These are phyloP conservation scores for Colletes latitarsis DNA, from an alignment of 1,140 invertebrate genomes.

Conservation along the genomic window DNA sequence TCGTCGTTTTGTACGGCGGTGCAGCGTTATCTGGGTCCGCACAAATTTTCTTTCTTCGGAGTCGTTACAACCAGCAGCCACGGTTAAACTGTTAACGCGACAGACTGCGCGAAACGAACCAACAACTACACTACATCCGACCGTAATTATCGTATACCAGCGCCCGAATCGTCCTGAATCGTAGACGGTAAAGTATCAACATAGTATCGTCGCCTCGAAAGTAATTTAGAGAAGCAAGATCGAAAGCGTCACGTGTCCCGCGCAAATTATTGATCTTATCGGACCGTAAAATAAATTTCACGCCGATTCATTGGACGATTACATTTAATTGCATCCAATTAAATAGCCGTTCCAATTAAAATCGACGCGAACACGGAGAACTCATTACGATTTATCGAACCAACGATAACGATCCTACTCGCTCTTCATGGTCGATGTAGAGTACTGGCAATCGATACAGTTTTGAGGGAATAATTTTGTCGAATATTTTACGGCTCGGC, in stretches of 20 bases:
- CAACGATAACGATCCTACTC: constrained; percentile 29
- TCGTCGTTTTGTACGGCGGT: constrained; percentile 32
- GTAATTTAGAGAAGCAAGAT: not conserved
- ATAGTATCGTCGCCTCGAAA: not conserved
- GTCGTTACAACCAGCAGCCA: not conserved
- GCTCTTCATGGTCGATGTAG: not conserved
- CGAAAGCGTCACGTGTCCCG: constrained; percentile 8
- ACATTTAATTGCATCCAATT: constrained; percentile 68
- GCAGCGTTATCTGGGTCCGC: constrained; percentile 23
- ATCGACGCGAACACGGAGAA: constrained; percentile 37
- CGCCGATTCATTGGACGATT: constrained; percentile 60
- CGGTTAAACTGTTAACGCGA: constrained; percentile 12
- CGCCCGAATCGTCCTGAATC: not conserved
- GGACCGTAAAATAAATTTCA: constrained; percentile 61
- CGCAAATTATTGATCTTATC: constrained; percentile 54
- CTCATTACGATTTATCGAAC: constrained; percentile 56
- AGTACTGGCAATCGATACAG: not conserved
- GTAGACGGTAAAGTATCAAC: constrained; percentile 10
- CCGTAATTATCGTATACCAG: not conserved
- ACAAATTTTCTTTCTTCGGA: constrained; percentile 46
- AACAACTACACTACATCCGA: not conserved
- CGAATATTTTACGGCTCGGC: too few species aligned
- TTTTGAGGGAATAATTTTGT: not conserved
- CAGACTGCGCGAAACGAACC: constrained; percentile 1
- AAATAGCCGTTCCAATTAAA: constrained; percentile 66